Conservation (phyloP, 23 tunicate species). For the Trididemnum nubilum region DNA sequence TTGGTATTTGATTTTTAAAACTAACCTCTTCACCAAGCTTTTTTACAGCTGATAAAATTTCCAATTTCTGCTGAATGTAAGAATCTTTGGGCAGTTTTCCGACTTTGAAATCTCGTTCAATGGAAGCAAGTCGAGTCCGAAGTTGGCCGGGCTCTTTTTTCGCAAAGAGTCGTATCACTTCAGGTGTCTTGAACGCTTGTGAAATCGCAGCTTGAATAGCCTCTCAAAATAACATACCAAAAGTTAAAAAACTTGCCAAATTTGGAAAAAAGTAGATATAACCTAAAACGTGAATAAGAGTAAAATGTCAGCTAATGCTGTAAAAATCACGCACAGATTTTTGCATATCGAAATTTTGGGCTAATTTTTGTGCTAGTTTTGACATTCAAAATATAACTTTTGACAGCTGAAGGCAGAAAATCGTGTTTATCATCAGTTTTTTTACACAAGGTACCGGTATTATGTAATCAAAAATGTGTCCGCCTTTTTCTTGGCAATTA, state of each 20-base stretch:
- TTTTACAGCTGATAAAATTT: constrained; percentile 77
- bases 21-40: constrained; percentile 72
- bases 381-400: too few relatives aligned
- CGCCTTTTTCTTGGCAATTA: too few relatives aligned
- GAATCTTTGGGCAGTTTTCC: constrained; percentile 77
- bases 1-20: not conserved
- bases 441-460: too few relatives aligned
- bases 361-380: too few relatives aligned
- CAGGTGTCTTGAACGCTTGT: constrained; percentile 91
- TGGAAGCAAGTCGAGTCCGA: constrained; percentile 55
- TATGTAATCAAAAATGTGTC: too few relatives aligned
- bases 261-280: too few relatives aligned
- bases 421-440: too few relatives aligned
- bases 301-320: not conserved
- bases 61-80: constrained; percentile 77
- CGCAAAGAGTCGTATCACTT: constrained; percentile 84
- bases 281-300: not conserved
- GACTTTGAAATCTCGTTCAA: constrained; percentile 84
- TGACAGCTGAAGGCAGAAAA: too few relatives aligned
- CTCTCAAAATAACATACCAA: constrained; percentile 24
- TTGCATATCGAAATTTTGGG: too few relatives aligned
- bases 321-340: not conserved
- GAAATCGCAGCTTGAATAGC: constrained; percentile 96
- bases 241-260: too few relatives aligned
- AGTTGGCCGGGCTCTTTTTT: constrained; percentile 92